phyloP scores from a whole-genome alignment of 35 echinoderm and acorn worm genomes.

The Anneissia japonica region DNA sequence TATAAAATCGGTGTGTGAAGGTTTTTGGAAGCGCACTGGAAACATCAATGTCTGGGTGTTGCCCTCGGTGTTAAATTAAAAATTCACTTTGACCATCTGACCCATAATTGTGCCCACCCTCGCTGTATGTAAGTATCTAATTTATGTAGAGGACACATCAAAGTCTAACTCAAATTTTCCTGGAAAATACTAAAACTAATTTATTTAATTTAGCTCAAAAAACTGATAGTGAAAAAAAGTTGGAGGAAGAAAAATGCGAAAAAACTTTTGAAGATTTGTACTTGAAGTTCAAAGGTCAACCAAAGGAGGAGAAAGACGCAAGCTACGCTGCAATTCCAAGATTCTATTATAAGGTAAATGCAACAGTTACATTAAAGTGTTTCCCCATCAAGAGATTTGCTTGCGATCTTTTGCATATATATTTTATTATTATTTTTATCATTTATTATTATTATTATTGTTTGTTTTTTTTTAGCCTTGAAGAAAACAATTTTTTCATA shows the following conservation, averaged over 20 bases:
- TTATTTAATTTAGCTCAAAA: not conserved
- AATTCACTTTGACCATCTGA: too few relatives aligned
- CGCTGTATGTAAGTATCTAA: not conserved
- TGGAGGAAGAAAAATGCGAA: conserved; percentile 63
- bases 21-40: too few relatives aligned
- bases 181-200: not conserved
- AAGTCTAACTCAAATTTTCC: not conserved
- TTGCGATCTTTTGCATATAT: too few relatives aligned
- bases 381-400: too few relatives aligned
- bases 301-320: conserved; percentile 42
- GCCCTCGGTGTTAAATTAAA: too few relatives aligned
- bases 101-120: not conserved
- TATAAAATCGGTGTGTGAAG: too few relatives aligned
- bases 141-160: not conserved
- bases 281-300: conserved; percentile 69
- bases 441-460: too few relatives aligned
- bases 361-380: too few relatives aligned
- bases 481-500: too few relatives aligned
- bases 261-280: conserved; percentile 76
- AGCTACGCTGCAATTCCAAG: conserved; percentile 74
- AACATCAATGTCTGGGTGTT: not conserved
- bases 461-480: too few relatives aligned
- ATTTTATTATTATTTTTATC: too few relatives aligned
- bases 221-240: conserved; percentile 44
- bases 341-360: conserved; percentile 89